Evolutionary conservation across 1,140 invertebrate genomes (phyloP).

Genomic region (Drosophila watanabei): DNA sequence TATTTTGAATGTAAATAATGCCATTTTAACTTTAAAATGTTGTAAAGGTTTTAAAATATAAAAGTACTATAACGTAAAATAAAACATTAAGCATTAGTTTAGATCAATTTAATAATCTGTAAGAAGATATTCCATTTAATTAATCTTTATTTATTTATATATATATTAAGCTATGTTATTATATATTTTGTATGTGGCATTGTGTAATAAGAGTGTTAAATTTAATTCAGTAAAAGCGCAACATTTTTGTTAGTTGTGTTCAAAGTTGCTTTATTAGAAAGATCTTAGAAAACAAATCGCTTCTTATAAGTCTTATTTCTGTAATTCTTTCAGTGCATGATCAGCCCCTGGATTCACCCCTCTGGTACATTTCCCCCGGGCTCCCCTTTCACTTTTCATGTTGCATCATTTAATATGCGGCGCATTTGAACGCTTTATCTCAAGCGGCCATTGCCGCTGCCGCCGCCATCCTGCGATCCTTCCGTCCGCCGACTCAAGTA

Average conservation of each 20-base stretch:
- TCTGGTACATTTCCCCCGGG: neutral
- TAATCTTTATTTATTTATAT: too few species aligned
- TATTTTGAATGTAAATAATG: too few species aligned
- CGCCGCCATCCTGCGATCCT: constrained; percentile 15
- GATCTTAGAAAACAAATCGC: neutral
- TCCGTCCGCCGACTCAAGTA: constrained; percentile 54
- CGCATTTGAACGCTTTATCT: constrained; percentile 81
- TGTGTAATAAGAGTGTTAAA: too few species aligned
- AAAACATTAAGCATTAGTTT: too few species aligned
- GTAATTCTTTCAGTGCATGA: constrained; percentile 4
- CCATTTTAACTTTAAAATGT: too few species aligned
- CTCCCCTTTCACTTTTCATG: constrained; percentile 64
- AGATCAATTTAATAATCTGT: too few species aligned
- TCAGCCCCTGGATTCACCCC: neutral
- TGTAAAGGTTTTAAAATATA: too few species aligned
- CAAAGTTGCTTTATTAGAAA: neutral
- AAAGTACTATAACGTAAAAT: too few species aligned
- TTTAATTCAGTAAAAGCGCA: too few species aligned
- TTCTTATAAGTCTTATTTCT: neutral
- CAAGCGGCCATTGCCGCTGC: constrained; percentile 48
- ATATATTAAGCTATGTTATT: too few species aligned
- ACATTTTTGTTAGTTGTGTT: neutral
- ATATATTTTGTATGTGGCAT: too few species aligned
- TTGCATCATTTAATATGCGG: constrained; percentile 82
- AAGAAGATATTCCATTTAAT: too few species aligned